A percentile compares a stretch with the other conserved stretches of the same genome.
Conservation (phyloP, 2,888 invertebrate genomes). For the Epirrita christyi region DNA sequence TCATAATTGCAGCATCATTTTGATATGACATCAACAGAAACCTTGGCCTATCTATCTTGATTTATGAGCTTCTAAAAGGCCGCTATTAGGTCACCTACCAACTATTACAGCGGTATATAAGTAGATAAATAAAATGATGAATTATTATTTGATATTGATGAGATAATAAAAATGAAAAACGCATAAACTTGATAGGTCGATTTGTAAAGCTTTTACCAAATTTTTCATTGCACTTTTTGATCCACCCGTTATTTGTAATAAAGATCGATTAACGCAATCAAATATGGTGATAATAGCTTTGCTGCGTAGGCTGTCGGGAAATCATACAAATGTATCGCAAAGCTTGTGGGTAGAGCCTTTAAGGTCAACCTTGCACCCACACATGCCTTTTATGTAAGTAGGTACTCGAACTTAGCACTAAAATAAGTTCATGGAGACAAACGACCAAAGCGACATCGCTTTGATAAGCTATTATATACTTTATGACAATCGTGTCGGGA, state of each 20-base stretch:
- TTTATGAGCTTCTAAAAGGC: neutral
- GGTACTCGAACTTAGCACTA: constrained; percentile 68
- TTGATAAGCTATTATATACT: constrained; percentile 39
- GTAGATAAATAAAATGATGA: neutral
- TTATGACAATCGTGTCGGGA: constrained; percentile 28
- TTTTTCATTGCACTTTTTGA: neutral
- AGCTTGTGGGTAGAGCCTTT: constrained; percentile 78
- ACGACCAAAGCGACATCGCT: constrained; percentile 42
- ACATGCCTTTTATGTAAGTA: constrained; percentile 72
- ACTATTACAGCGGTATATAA: neutral
- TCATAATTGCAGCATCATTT: neutral
- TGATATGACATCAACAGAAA: neutral
- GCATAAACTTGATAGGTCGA: too few relatives aligned
- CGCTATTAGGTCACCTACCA: neutral
- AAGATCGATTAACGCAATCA: constrained; percentile 24
- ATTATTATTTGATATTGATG: neutral
- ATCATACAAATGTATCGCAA: constrained; percentile 76
- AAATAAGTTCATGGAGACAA: constrained; percentile 41
- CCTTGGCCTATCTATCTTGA: neutral
- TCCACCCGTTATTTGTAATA: neutral
- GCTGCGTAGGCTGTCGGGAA: constrained; percentile 74
- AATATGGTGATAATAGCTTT: constrained; percentile 68
- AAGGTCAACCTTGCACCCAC: constrained; percentile 85
- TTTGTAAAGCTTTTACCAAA: neutral
- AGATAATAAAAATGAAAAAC: too few relatives aligned